Conservation (phyloP, 2,797 vertebrate species). For the Enoplosus armatus region DNA sequence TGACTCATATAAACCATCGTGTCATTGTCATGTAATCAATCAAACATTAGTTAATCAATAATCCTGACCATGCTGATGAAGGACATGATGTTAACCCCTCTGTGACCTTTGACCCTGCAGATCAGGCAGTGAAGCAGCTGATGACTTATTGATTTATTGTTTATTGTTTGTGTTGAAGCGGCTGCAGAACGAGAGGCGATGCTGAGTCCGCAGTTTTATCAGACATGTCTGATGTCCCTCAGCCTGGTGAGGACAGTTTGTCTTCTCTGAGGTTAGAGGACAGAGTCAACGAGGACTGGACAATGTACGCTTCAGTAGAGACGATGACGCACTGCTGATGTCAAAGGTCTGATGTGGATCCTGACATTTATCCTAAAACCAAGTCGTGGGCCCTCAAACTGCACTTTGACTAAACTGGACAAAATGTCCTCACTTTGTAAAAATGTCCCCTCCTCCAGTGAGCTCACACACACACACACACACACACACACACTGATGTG, state of each 20-base stretch:
- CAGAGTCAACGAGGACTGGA: too few relatives aligned
- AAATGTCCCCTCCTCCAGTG: too few relatives aligned
- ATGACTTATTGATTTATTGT: neutral
- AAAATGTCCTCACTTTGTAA: too few relatives aligned
- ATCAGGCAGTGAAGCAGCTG: neutral
- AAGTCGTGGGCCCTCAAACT: too few relatives aligned
- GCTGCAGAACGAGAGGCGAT: neutral
- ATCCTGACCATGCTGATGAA: neutral
- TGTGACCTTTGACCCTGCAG: constrained; percentile 22
- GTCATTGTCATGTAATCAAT: neutral
- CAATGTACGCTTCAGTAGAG: too few relatives aligned
- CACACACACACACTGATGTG: constrained; percentile 1
- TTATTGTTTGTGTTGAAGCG: neutral
- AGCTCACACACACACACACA: neutral
- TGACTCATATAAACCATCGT: neutral
- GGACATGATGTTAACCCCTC: neutral
- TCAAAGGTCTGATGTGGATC: too few relatives aligned
- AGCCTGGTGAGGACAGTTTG: too few relatives aligned
- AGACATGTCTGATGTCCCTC: too few relatives aligned
- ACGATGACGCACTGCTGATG: neutral
- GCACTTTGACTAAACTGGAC: too few relatives aligned
- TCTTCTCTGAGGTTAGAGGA: too few relatives aligned
- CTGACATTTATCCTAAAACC: too few relatives aligned
- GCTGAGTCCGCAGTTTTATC: constrained; percentile 19
- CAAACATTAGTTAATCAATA: constrained; percentile 2